phyloP scores from a whole-genome alignment of 2,888 invertebrate species.

The Capitulum mitella region DNA sequence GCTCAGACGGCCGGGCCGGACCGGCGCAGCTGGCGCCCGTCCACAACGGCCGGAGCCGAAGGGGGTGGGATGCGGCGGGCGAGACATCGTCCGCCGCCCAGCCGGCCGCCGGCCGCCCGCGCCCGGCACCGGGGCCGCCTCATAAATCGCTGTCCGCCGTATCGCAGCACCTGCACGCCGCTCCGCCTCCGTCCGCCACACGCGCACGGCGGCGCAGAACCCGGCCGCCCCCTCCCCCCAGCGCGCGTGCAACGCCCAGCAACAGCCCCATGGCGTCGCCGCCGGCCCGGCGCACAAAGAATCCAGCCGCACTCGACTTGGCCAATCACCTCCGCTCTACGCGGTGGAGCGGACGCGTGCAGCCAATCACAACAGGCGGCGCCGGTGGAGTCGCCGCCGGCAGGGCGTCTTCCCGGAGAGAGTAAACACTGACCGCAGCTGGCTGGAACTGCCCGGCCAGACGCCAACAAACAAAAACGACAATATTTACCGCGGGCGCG shows the following conservation, averaged over 20 bases:
- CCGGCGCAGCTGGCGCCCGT: neutral
- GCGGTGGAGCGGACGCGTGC: neutral
- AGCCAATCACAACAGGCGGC: no score
- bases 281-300: neutral
- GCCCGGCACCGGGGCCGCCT: neutral
- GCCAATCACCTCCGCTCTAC: neutral
- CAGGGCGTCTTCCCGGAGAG: neutral
- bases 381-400: neutral
- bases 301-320: neutral
- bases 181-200: neutral
- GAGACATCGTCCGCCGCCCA: no score
- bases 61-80: neutral
- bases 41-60: neutral
- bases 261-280: neutral
- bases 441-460: neutral
- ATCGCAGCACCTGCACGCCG: neutral
- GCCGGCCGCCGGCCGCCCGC: neutral
- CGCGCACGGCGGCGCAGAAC: neutral
- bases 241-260: neutral
- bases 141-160: neutral
- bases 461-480: neutral
- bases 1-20: neutral
- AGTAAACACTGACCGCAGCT: neutral
- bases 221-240: neutral
- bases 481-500: neutral